Conservation (phyloP, 92 coral and sea anemone genomes). For the Micromussa lordhowensis region DNA sequence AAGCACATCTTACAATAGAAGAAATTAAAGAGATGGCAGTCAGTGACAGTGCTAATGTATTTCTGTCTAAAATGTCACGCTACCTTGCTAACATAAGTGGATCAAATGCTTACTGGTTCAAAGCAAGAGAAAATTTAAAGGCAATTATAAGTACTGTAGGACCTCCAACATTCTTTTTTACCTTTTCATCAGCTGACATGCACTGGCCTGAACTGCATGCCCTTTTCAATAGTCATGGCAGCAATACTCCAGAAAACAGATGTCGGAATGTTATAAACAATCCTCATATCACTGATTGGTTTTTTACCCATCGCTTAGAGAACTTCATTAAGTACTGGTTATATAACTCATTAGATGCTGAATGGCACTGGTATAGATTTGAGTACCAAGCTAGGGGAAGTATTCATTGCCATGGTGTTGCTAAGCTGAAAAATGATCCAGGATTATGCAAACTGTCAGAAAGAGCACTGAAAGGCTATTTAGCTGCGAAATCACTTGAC, state of each 20-base stretch:
- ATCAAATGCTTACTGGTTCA: slow-evolving; percentile 62
- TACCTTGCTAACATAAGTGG: slow-evolving; percentile 54
- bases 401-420: slow-evolving; percentile 80
- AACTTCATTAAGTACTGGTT: slow-evolving; percentile 78
- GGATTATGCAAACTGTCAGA: slow-evolving; percentile 64
- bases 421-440: slow-evolving; percentile 76
- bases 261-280: slow-evolving; percentile 54
- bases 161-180: slow-evolving; percentile 66
- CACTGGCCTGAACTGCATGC: neutral
- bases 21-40: slow-evolving; percentile 54
- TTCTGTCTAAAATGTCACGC: slow-evolving; percentile 57
- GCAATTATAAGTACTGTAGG: slow-evolving; percentile 56
- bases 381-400: slow-evolving; percentile 84
- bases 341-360: slow-evolving; percentile 77
- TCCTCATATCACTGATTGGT: neutral
- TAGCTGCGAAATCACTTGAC: slow-evolving; percentile 46
- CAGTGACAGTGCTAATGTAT: slow-evolving; percentile 31
- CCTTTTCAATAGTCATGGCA: slow-evolving; percentile 19
- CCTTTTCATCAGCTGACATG: slow-evolving; percentile 60
- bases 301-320: slow-evolving; percentile 67
- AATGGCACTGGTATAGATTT: slow-evolving; percentile 87
- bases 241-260: slow-evolving; percentile 11
- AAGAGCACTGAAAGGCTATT: slow-evolving; percentile 62
- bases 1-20: slow-evolving; percentile 51
- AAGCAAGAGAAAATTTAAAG: slow-evolving; percentile 3